Base-by-base conservation (phyloP, 2,888 invertebrate species). In the Dolichopus griseipennis region DNA sequence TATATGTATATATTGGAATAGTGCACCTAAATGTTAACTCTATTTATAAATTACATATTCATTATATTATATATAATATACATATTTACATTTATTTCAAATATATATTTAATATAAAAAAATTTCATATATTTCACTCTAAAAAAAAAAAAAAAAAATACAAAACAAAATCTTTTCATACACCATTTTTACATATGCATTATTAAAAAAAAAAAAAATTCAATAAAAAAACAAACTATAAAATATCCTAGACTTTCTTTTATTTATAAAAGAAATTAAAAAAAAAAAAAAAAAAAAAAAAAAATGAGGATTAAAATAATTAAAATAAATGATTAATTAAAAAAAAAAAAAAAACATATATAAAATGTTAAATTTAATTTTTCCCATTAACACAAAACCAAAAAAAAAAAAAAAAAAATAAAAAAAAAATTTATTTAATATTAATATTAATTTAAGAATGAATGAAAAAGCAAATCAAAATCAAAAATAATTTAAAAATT, bases 21-120 rank as follows among this genome's bases (percentile, higher is more conserved):
- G 52, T 52, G 52, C 52, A n/a, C 52, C 52, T 52, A 52, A 18
- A 52, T n/a, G 52, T 52, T 52, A 52, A 52, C 18, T 52, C 52
- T 52, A 52, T 52, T 52, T 41, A 41, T 41, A 41, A 41, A 41
- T 41, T 37, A 37, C 37, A 37, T 37, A 37, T 37, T 27, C 27
- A 27, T 27, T 12, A 41, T 7, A 41, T 41, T 41, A 41, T 41
- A 41, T 41, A 41, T 2, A 41, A 41, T 41, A 41, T 41, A 41
- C 9, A 41, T 41, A 41, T 41, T 41, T 15, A 41, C 15, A 12
- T 12, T 41, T 41, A 41, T 41, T 12, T 41, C 15, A 41, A 41
- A 41, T 27, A 27, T 27, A 27, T 27, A 27, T 27, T 27, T 27
- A 27, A 37, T 9, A 37, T 7, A 37, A 37, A 5, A 10, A 37